Conservation (phyloP, 2,797 vertebrate genomes). For the Oreortyx pictus region DNA sequence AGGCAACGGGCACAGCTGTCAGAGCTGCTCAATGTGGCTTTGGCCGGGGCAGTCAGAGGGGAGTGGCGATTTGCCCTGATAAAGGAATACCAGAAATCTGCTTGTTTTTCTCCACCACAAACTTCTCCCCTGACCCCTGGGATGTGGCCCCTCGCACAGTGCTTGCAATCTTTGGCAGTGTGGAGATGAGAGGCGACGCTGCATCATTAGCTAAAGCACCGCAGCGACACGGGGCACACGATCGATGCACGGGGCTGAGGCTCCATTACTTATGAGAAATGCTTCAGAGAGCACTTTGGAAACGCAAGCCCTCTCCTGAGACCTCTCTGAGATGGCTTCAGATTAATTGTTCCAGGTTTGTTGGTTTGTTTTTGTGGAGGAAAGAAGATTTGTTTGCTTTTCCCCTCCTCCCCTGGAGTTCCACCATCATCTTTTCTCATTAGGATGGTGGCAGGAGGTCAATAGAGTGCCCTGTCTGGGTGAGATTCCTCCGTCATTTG, state of each 20-base stretch:
- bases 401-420: neutral
- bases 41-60: accelerated
- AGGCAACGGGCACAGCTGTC: accelerated
- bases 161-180: neutral
- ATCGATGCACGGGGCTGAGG: constrained; percentile 9
- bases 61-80: neutral
- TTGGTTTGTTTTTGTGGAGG: constrained; percentile 22
- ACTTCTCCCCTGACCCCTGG: neutral
- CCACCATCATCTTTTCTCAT: constrained; percentile 62
- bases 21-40: accelerated
- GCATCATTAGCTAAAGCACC: neutral
- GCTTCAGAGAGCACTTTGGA: constrained; percentile 2
- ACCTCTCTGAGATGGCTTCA: neutral
- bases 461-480: neutral
- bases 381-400: constrained; percentile 45
- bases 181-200: neutral
- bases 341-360: constrained; percentile 35
- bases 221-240: constrained; percentile 7
- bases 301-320: neutral
- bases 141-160: neutral
- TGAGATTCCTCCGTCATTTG: neutral
- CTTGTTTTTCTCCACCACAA: neutral
- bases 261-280: neutral
- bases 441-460: constrained; percentile 58
- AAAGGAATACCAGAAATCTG: neutral